Percentiles rank a stretch among this genome's conserved stretches.
These are phyloP conservation scores for Pterostichus niger DNA, from an alignment of 2,888 invertebrate genomes.

Conservation along the genomic window DNA sequence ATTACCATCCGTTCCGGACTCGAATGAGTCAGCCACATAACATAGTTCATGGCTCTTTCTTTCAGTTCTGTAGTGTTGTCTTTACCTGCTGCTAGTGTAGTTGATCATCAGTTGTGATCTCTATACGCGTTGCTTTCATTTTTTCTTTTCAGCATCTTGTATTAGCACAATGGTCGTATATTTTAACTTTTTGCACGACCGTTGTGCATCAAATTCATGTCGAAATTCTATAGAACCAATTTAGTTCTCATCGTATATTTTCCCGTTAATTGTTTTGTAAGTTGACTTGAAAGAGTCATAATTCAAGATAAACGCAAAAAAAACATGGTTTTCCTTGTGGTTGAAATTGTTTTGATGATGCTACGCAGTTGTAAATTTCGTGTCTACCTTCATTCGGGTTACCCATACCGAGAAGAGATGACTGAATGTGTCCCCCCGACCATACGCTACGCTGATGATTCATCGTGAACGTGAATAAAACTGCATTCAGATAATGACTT, in stretches of 20 bases:
- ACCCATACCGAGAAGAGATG: constrained; percentile 26
- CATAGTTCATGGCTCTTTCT: constrained; percentile 42
- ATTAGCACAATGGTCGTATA: background rate
- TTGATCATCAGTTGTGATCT: background rate
- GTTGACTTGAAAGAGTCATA: background rate
- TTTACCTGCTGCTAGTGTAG: background rate
- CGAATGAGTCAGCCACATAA: constrained; percentile 52
- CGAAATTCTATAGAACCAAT: too few relatives aligned
- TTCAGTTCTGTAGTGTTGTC: constrained; percentile 5
- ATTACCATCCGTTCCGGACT: constrained; percentile 53
- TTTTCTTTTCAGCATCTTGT: background rate
- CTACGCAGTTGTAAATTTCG: constrained; percentile 8
- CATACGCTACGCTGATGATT: constrained; percentile 11
- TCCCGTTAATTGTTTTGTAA: background rate
- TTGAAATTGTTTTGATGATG: constrained; percentile 11
- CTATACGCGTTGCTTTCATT: background rate
- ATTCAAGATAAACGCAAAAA: constrained; percentile 14
- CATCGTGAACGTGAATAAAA: constrained; percentile 37
- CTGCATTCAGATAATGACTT: constrained; percentile 22
- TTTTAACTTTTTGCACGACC: constrained; percentile 1
- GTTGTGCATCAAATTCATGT: background rate
- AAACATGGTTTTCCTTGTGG: constrained; percentile 24
- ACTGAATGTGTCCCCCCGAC: constrained; percentile 11
- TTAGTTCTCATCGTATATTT: background rate
- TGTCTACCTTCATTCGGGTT: constrained; percentile 15